A percentile compares a stretch with the other conserved stretches of the same genome.
Conservation (phyloP, 2,113 vertebrate genomes). For the Helogale parvula region DNA sequence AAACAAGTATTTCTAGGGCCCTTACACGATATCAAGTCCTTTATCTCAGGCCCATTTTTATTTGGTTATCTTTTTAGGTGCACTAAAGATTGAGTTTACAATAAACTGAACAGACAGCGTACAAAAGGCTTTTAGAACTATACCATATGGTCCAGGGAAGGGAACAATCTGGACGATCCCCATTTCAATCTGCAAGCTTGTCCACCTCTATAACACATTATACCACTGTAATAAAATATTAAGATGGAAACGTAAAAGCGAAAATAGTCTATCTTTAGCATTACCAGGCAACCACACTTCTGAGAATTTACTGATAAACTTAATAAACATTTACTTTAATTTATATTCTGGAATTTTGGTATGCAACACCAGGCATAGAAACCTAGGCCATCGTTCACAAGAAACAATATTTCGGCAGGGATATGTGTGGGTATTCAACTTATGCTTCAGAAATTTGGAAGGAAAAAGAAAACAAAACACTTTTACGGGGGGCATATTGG, state of each 20-base stretch:
- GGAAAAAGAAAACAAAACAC: conserved; percentile 61
- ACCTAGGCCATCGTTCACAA: conserved; percentile 81
- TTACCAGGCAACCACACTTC: conserved; percentile 78
- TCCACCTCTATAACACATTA: conserved; percentile 90
- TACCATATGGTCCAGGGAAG: conserved; percentile 90
- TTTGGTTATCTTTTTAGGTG: conserved; percentile 82
- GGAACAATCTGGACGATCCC: conserved; percentile 89
- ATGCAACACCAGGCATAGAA: conserved; percentile 77
- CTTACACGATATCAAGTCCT: conserved; percentile 70
- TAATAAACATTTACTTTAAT: conserved; percentile 80
- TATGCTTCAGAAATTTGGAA: conserved; percentile 82
- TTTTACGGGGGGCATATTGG: conserved; percentile 84
- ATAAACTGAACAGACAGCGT: conserved; percentile 89
- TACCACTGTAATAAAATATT: conserved; percentile 88
- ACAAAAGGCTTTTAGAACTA: conserved; percentile 91
- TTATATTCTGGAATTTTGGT: conserved; percentile 80
- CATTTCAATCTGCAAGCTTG: conserved; percentile 89
- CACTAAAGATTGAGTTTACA: conserved; percentile 87
- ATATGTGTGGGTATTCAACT: conserved; percentile 85
- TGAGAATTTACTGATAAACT: conserved; percentile 71
- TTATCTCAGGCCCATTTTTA: conserved; percentile 79
- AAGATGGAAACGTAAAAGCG: conserved; percentile 85
- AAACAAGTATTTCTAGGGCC: conserved; percentile 75
- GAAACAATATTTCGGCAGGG: conserved; percentile 83
- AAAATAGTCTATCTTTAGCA: conserved; percentile 84